Evolutionary conservation across 2,797 vertebrate genomes (phyloP), one percentile per base, ranked within the genome.

Genomic region (Halcyon leucocephala): DNA sequence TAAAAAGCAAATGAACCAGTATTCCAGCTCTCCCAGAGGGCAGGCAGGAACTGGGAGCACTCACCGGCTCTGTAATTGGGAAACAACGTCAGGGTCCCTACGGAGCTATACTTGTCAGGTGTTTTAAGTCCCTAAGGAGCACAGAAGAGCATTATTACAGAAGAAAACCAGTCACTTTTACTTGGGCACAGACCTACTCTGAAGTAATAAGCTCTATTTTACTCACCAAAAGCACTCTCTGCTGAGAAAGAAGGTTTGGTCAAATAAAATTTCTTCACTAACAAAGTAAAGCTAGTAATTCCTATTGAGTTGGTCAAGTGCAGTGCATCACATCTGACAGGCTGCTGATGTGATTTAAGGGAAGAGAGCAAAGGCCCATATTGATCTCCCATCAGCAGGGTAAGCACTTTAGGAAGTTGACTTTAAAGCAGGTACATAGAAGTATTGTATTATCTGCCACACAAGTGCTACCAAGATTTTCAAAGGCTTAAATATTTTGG

Each of bases 351-450:
- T 31, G 78, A 67, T 16, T 73, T 91, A 92, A 77, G 78, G 41
- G 78, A 88, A 92, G 57, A 29, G 55, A 87, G 76, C 79, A 51
- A 66, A 72, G 89, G 25, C 6, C 62, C 20, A 3, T 4, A 90
- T 37, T 66, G 96, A 95, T 95, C 73, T 72, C 89, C 21, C 88
- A 86, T 29, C 82, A 83, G 86, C 5, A 89, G 78, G 39, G 61
- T 18, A 35, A 89, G 91, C 62, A 14, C 82, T 86, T 62, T 26
- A 28, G 3, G 1, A 51, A 77, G 46, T 10, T 78, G 25, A 28
- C 90, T 89, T 71, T 52, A 39, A 93, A 89, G 70, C 0, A 82
- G 80, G 65, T 61, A 52, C 62, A 55, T 0, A 42, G 37, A 52
- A 91, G 65, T 2, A 33, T 0, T 55, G 35, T 58, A 51, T 72